A percentile compares a stretch with the other conserved stretches of the same genome.
Conservation (phyloP, 2,113 vertebrate genomes). For the Pipa parva region DNA sequence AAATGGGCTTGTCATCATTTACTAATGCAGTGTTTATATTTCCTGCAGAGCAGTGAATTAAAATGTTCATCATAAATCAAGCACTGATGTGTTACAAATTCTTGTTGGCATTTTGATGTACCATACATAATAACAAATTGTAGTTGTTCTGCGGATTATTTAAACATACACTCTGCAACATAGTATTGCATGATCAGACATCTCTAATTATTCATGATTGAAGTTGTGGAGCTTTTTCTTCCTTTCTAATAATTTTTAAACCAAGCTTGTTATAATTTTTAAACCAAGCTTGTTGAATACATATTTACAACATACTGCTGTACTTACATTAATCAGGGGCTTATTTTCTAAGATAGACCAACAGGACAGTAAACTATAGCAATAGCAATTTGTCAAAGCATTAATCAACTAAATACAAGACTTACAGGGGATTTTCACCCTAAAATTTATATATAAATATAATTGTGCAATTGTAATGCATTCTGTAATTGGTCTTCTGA, state of each 20-base stretch:
- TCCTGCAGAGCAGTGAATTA: conserved; percentile 35
- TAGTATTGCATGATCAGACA: conserved; percentile 15
- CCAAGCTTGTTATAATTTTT: no score
- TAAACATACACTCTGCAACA: conserved; percentile 18
- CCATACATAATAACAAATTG: conserved; percentile 32
- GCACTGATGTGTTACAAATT: conserved; percentile 40
- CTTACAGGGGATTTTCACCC: no score
- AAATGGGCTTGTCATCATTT: conserved; percentile 34
- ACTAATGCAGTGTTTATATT: conserved; percentile 35
- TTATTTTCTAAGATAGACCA: no score
- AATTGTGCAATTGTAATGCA: no score
- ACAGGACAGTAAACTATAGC: no score
- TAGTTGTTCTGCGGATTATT: conserved; percentile 26
- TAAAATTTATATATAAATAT: no score
- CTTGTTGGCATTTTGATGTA: conserved; percentile 39
- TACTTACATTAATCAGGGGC: no score
- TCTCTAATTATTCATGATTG: conserved; percentile 36
- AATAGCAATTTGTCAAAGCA: no score
- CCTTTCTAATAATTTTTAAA: neutral
- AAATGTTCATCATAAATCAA: conserved; percentile 37
- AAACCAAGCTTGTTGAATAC: no score
- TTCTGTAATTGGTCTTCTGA: no score
- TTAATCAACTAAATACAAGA: no score
- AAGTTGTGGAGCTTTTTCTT: conserved; percentile 2
- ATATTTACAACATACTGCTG: no score